Base-by-base conservation (phyloP, 2,113 vertebrate genomes). In the Cranoglanis bouderius region DNA sequence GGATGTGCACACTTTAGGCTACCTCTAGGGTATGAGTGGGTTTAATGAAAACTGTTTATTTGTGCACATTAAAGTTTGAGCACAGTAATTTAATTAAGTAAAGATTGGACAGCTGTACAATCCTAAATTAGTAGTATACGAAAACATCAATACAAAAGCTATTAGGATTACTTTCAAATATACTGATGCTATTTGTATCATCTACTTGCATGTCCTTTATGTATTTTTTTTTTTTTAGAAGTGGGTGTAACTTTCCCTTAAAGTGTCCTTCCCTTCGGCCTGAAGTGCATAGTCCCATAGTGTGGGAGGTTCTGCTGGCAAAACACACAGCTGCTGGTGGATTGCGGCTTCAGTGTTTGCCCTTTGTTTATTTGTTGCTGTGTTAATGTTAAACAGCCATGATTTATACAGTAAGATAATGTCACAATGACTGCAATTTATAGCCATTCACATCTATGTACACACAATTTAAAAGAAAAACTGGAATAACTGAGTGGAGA, bases 301-400 rank as follows among this genome's bases (percentile, higher is more conserved):
- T 59, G 38, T 72, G 35, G 65, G 40, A 43, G 51, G 35, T 84
- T 59, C 49, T 61, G 81, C 81, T 74, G 81, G 81, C 81, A 88
- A 88, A 88, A 88, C 80, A 74, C 63, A 46, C 80, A 65, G n/a
- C 29, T 51, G n/a, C 3, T 32, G 75, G 85, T 82, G 65, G 38
- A 74, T 5, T 83, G 51, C 16, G 12, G 87, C 51, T 84, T 18
- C 51, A 6, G 13, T 46, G 70, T 46, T 83, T 88, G 78, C 32
- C 51, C 80, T 88, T 46, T 82, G 78, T 72, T 63, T 83, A 87
- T 84, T 84, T 85, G 65, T 82, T n/a, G 26, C 29, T 80, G 61
- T 88, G 29, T 85, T 87, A 61, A 85, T 38, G 9, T 61, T 49
- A 51, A 89, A 88, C 65, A 88, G 81, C 86, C 77, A 82, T 75